These are phyloP conservation scores for Tenthredo notha DNA, from an alignment of 2,888 invertebrate species.

Conservation along the genomic window DNA sequence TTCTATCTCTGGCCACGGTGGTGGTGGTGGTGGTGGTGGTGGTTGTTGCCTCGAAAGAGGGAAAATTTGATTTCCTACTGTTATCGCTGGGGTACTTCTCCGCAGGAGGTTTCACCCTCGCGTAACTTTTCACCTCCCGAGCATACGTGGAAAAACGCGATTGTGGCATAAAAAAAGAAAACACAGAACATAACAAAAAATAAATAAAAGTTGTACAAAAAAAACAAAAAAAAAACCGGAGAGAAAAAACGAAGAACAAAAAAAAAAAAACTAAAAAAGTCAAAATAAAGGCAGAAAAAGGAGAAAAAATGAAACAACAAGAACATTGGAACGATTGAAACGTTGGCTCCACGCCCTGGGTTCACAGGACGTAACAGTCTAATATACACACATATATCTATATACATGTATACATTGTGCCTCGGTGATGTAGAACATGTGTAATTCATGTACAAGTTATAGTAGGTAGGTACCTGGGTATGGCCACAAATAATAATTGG, in stretches of 20 bases:
- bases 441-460: not conserved
- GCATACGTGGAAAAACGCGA: slow-evolving; percentile 26
- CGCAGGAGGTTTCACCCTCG: not conserved
- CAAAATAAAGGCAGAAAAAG: not conserved
- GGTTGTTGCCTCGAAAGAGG: not conserved
- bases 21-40: not conserved
- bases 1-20: slow-evolving; percentile 4
- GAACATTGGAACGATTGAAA: not conserved
- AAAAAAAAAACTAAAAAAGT: not conserved
- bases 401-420: not conserved
- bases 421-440: not conserved
- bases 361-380: no score
- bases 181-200: not conserved
- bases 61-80: slow-evolving; percentile 41
- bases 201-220: not conserved
- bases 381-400: not conserved
- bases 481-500: slow-evolving; percentile 69
- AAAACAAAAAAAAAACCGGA: not conserved
- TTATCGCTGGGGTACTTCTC: slow-evolving; percentile 24
- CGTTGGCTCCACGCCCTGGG: not conserved
- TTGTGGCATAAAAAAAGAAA: not conserved
- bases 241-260: not conserved
- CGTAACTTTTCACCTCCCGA: slow-evolving; percentile 35
- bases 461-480: not conserved
- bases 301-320: not conserved